phyloP scores from a whole-genome alignment of 2,888 invertebrate species.

The Thera britannica region DNA sequence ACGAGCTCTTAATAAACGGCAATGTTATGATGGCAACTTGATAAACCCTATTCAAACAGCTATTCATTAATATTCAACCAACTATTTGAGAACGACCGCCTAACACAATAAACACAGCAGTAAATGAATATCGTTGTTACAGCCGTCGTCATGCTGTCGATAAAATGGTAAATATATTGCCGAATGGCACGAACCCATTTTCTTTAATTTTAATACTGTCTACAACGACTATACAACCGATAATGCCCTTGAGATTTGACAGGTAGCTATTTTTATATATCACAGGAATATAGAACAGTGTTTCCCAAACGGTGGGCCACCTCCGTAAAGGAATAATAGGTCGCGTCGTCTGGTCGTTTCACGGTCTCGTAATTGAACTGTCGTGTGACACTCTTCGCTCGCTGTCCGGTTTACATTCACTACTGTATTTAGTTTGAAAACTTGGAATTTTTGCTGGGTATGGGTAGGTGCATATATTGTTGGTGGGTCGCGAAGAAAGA shows the following conservation, averaged over 20 bases:
- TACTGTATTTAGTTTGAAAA: background rate
- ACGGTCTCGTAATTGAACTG: conserved; percentile 6
- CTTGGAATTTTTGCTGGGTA: too few relatives aligned
- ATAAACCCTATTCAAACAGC: conserved; percentile 18
- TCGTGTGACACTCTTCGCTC: conserved; percentile 1
- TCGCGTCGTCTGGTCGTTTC: background rate
- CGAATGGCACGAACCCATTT: conserved; percentile 35
- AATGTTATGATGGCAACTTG: conserved; percentile 15
- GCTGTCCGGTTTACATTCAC: background rate
- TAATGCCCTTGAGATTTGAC: conserved; percentile 25
- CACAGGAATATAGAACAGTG: conserved; percentile 1
- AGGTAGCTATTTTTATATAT: conserved; percentile 12
- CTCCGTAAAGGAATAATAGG: background rate
- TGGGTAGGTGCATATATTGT: background rate
- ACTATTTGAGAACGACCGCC: conserved; percentile 20
- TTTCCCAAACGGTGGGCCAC: conserved; percentile 1
- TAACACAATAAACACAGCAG: conserved; percentile 21
- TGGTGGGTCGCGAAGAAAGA: background rate
- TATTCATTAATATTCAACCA: conserved; percentile 22
- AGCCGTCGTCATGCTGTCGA: conserved; percentile 27
- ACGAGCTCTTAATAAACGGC: background rate
- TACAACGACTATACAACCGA: conserved; percentile 6
- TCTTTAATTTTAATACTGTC: conserved; percentile 37
- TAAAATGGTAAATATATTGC: conserved; percentile 36
- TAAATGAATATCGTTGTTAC: conserved; percentile 31